Evolutionary conservation across 2,797 vertebrate species (phyloP).

Genomic region (Enteromius trimaculatus): DNA sequence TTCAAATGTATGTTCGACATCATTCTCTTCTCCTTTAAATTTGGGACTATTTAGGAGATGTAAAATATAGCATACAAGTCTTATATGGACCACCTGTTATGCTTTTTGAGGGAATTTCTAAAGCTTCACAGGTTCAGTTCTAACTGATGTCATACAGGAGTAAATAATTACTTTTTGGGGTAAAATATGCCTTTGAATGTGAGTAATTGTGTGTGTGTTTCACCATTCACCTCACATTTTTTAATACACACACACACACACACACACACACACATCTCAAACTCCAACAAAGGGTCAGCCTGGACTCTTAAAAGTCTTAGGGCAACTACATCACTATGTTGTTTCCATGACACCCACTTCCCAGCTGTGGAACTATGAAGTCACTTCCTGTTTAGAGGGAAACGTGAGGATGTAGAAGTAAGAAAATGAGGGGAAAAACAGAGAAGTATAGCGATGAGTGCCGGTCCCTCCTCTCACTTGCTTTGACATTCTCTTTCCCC

Average conservation of each 20-base stretch:
- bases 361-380: constrained; percentile 67
- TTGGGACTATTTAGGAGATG: background rate
- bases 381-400: constrained; percentile 65
- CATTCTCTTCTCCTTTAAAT: background rate
- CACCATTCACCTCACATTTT: constrained; percentile 17
- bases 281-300: constrained; percentile 17
- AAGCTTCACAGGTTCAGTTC: background rate
- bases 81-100: background rate
- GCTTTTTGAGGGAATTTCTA: background rate
- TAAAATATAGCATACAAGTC: background rate
- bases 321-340: constrained; percentile 51
- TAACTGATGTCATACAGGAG: background rate
- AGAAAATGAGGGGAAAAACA: constrained; percentile 12
- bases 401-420: constrained; percentile 23
- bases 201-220: background rate
- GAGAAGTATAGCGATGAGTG: constrained; percentile 27
- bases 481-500: constrained; percentile 60
- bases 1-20: background rate
- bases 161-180: background rate
- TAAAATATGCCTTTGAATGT: constrained; percentile 1
- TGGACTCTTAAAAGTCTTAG: constrained; percentile 19
- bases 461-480: constrained; percentile 36
- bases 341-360: constrained; percentile 57
- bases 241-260: constrained; percentile 31
- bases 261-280: constrained; percentile 26